Evolutionary conservation across 2,888 invertebrate species (phyloP), one percentile per base, ranked within the genome.

Genomic region (Tolmerus cingulatus): DNA sequence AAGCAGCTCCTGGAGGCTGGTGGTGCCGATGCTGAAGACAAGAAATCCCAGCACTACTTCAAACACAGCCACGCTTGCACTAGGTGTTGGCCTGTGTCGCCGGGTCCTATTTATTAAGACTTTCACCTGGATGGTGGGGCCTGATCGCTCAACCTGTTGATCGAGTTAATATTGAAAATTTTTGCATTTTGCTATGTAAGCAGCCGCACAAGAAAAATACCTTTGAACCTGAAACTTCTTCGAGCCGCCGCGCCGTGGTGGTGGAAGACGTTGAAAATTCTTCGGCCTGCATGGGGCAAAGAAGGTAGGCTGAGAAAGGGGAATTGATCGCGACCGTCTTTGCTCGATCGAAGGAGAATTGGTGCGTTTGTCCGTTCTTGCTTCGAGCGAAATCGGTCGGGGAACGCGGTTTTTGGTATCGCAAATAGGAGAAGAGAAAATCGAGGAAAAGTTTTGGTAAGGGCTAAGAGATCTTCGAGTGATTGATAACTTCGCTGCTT

Each of bases 51-150:
- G 91, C 91, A 92, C 92, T 92, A 91, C 90, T 91, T 91, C 90
- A 92, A 91, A 92, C 91, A 92, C 92, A 91, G 92, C 92, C 92
- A 92, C 92, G 91, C 91, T 92, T 92, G 92, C 91, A 93, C 93
- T 93, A 93, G 92, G 92, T 93, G 93, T 92, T 92, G 92, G 91
- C 91, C 91, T 90, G 89, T 90, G 89, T 90, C 90, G 91, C 90
- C 91, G 91, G 91, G 92, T 92, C 92, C 93, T 93, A 93, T 93
- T 93, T 93, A 93, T 93, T 91, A 93, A 93, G 92, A 91, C 90
- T 91, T 89, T 90, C 90, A 90, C 91, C 89, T 89, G 89, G 89
- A 87, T 89, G 90, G 90, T 90, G 91, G 91, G 92, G 92, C 76
- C 55, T 66, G 27, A 76, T 76, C 40, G n/a, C 43, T 86, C 51